Evolutionary conservation across 2,113 vertebrate genomes (phyloP).

Genomic region (Cervus canadensis): DNA sequence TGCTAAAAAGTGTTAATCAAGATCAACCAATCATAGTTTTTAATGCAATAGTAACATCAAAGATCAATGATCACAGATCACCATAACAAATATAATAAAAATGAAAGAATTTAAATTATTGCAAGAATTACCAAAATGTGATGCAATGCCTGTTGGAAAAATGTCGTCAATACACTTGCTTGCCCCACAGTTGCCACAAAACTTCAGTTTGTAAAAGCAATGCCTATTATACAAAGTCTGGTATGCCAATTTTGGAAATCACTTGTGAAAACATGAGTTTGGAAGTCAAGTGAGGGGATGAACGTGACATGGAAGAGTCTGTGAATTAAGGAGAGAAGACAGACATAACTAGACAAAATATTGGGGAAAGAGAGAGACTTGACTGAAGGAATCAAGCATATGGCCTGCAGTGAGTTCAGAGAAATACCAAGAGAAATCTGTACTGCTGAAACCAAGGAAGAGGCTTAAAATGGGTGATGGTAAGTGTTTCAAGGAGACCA

Average conservation of each 20-base stretch:
- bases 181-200: not conserved
- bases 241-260: not conserved
- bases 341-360: not conserved
- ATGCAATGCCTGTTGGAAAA: not conserved
- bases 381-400: not conserved
- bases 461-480: not conserved
- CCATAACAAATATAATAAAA: not conserved
- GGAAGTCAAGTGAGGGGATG: not conserved
- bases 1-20: not conserved
- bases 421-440: not conserved
- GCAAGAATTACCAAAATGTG: not conserved
- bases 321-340: not conserved
- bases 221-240: not conserved
- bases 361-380: not conserved
- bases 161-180: not conserved
- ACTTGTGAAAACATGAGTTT: not conserved
- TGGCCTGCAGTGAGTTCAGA: not conserved
- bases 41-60: not conserved
- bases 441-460: not conserved
- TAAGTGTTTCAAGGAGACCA: not conserved
- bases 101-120: not conserved
- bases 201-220: not conserved
- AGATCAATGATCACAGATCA: not conserved
- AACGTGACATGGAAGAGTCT: not conserved
- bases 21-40: not conserved